These are phyloP conservation scores for Ameiurus melas DNA, from an alignment of 2,113 vertebrate species.

Conservation along the genomic window DNA sequence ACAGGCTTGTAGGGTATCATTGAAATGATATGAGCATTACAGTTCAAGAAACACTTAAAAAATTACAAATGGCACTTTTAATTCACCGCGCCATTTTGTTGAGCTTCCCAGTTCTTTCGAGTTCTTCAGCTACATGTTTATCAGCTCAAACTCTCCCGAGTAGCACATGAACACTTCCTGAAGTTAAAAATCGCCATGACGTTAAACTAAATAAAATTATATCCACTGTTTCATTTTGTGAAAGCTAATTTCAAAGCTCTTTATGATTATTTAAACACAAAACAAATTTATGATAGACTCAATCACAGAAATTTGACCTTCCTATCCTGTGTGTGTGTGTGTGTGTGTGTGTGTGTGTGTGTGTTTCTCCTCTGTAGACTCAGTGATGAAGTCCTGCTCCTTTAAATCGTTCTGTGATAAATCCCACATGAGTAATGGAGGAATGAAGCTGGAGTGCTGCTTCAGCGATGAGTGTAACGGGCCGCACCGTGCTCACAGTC, in stretches of 20 bases:
- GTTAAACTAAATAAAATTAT: background rate
- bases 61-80: background rate
- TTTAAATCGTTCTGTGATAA: constrained; percentile 85
- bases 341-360: constrained; percentile 5
- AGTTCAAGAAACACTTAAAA: background rate
- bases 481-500: constrained; percentile 67
- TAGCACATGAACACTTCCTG: background rate
- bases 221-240: background rate
- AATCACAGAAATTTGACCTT: background rate
- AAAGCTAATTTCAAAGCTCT: background rate
- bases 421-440: constrained; percentile 64
- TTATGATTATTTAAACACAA: background rate
- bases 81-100: background rate
- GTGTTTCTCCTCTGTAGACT: constrained; percentile 68
- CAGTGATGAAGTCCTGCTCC: constrained; percentile 80
- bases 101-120: background rate
- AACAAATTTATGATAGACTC: background rate
- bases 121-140: background rate
- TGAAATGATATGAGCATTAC: background rate
- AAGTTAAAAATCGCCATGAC: background rate
- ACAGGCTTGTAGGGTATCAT: background rate
- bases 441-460: constrained; percentile 78
- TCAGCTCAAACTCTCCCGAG: background rate
- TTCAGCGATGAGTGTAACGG: constrained; percentile 81
- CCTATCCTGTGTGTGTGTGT: background rate